Percentiles rank a stretch among this genome's conserved stretches.
Conservation (phyloP, 1,140 invertebrate species). For the Euglossa dilemma region DNA sequence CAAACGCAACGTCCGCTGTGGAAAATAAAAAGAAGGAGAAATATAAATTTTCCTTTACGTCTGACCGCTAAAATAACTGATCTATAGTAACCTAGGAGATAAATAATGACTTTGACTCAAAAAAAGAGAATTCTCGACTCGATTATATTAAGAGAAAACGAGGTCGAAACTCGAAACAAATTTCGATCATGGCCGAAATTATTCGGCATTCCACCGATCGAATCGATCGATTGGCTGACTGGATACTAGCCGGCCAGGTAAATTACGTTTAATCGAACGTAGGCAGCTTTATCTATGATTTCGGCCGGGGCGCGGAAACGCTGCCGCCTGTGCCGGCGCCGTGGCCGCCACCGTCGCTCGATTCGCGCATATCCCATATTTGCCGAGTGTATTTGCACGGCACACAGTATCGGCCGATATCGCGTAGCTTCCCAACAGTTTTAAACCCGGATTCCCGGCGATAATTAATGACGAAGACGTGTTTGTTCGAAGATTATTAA, state of each 20-base stretch:
- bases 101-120: no score
- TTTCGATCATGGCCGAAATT: slow-evolving; percentile 37
- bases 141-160: no score
- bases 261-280: slow-evolving; percentile 67
- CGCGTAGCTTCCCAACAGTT: slow-evolving; percentile 63
- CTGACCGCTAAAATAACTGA: no score
- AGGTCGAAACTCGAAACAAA: slow-evolving; percentile 16
- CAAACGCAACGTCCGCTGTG: not conserved
- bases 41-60: no score
- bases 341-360: slow-evolving; percentile 10
- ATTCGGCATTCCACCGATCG: slow-evolving; percentile 40
- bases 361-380: slow-evolving; percentile 50
- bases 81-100: no score
- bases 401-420: slow-evolving; percentile 60
- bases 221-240: slow-evolving; percentile 40
- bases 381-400: slow-evolving; percentile 63
- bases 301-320: slow-evolving; percentile 30
- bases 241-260: slow-evolving; percentile 46
- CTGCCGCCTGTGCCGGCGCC: not conserved
- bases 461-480: slow-evolving; percentile 68
- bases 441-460: slow-evolving; percentile 65
- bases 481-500: slow-evolving; percentile 71
- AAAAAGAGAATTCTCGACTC: no score
- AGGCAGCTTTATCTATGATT: slow-evolving; percentile 64
- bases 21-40: no score